Evolutionary conservation across 2,888 invertebrate species (phyloP).

Genomic region (Caenorhabditis imperialis): DNA sequence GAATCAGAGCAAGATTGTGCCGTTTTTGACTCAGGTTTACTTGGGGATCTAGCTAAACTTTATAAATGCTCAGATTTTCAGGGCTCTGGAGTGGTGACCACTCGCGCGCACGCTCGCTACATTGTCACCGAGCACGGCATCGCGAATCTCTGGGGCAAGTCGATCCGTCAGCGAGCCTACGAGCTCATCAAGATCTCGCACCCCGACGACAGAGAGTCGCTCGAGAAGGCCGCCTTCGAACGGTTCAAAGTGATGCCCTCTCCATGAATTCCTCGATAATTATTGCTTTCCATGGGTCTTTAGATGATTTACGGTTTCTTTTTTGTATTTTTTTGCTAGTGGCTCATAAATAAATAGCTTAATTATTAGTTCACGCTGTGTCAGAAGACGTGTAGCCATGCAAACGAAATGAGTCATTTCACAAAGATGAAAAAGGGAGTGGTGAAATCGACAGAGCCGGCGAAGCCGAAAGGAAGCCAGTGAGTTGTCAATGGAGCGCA

Average conservation of each 20-base stretch:
- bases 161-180: constrained; percentile 86
- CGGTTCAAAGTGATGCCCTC: constrained; percentile 79
- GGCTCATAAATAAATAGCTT: too few relatives aligned
- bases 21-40: constrained; percentile 84
- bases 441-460: too few relatives aligned
- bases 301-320: too few relatives aligned
- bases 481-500: too few relatives aligned
- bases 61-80: constrained; percentile 64
- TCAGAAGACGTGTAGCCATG: too few relatives aligned
- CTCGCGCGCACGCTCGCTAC: constrained; percentile 91
- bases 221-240: constrained; percentile 91
- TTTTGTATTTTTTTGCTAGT: too few relatives aligned
- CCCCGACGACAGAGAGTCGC: constrained; percentile 87
- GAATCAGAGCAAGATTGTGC: constrained; percentile 89
- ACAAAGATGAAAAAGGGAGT: too few relatives aligned
- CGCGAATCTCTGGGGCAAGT: constrained; percentile 57
- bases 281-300: too few relatives aligned
- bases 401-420: too few relatives aligned
- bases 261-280: constrained; percentile 3
- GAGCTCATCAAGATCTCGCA: constrained; percentile 91
- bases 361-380: too few relatives aligned
- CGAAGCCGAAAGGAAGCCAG: too few relatives aligned
- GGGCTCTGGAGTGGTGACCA: constrained; percentile 93
- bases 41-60: background rate
- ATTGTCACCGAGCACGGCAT: constrained; percentile 89